These are phyloP conservation scores for Ganaspis sp. DNA, from an alignment of 1,140 invertebrate genomes.

Conservation along the genomic window DNA sequence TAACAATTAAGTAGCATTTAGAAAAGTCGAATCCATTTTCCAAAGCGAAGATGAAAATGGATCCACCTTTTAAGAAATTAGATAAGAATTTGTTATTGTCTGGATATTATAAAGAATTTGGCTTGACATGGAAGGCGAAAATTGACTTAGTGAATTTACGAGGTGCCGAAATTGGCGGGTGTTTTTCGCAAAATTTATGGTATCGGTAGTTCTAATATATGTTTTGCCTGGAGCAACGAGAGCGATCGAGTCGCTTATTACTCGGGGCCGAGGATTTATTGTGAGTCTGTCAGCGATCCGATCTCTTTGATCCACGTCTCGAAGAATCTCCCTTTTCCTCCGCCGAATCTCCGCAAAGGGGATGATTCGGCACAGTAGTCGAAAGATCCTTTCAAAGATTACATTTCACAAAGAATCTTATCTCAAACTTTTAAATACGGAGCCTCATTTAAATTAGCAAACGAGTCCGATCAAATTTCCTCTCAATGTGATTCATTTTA, in stretches of 20 bases:
- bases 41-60: no score
- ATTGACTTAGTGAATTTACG: conserved; percentile 6
- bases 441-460: not conserved
- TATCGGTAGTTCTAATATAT: conserved; percentile 7
- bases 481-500: no score
- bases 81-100: not conserved
- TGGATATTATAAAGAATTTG: not conserved
- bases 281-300: conserved; percentile 17
- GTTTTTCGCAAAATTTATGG: conserved; percentile 9
- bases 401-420: not conserved
- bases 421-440: not conserved
- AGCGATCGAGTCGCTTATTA: conserved; percentile 19
- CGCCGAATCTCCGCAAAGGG: not conserved
- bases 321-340: conserved; percentile 23
- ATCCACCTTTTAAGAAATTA: not conserved
- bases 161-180: conserved; percentile 20
- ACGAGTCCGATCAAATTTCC: no score
- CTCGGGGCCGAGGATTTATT: conserved; percentile 20
- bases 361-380: conserved; percentile 13
- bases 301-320: conserved; percentile 19
- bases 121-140: not conserved
- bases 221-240: not conserved
- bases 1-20: no score
- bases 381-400: not conserved
- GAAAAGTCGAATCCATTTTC: no score